Base-by-base conservation (phyloP, 2,888 invertebrate species). In the Drosophila formosana region DNA sequence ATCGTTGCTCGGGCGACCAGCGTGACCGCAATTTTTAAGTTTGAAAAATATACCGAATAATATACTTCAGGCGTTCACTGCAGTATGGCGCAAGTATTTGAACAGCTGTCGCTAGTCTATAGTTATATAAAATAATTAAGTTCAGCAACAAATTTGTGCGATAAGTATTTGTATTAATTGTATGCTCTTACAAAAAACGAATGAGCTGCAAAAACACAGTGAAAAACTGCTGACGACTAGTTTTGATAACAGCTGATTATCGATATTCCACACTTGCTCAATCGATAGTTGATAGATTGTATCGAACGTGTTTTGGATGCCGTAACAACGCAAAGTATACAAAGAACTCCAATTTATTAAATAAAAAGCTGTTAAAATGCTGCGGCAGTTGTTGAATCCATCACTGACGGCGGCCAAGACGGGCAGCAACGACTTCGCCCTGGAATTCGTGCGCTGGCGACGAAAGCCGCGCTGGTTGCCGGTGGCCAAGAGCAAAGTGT, bases 401-500 rank as follows among this genome's bases (percentile, higher is more conserved):
- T 55, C 82, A 7, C 49, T 77, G 34, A 74, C 72, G 4, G 81
- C 89, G 64, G 77, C 69, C 6, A 91, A 91, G 80, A 78, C 78
- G 3, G 89, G 90, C 4, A 88, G 81, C 57, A 87, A 84, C 1
- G 81, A 80, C 1, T 89, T 90, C 41, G 84, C 91, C 0, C 58
- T 92, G 53, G 91, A 92, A 64, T 91, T 92, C 56, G 92, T 95
- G 6, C 92, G 95, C 79, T 95, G 94, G 94, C 92, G 93, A 66
- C 93, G 96, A 78, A 97, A 97, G 92, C 97, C 97, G 0, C 93
- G 95, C 72, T 96, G 96, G 96, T 63, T 97, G 50, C 96, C 96
- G 2, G 94, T 94, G 11, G 97, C 97, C 0, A 96, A 96, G 93
- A 95, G 94, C 78, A 97, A 97, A 93, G 76, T 96, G 51, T 97